A percentile compares a stretch with the other conserved stretches of the same genome.
These are phyloP conservation scores for Isotomurus palustris DNA, from an alignment of 2,888 invertebrate genomes.

Conservation along the genomic window DNA sequence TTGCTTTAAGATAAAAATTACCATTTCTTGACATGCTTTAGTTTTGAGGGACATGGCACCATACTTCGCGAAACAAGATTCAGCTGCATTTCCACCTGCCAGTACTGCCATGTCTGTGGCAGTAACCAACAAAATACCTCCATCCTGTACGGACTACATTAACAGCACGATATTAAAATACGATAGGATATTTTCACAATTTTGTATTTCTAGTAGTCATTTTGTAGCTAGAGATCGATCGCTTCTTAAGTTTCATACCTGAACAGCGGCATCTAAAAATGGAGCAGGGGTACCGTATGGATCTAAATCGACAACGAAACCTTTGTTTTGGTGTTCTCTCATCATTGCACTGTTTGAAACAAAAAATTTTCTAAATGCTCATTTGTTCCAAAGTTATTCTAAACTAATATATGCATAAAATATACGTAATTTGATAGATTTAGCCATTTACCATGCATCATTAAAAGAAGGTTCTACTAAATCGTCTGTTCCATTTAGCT, in stretches of 20 bases:
- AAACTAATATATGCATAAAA: too few species aligned
- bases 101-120: conserved; percentile 96
- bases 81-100: conserved; percentile 83
- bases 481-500: conserved; percentile 67
- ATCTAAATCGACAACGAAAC: conserved; percentile 79
- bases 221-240: not conserved
- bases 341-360: conserved; percentile 66
- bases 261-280: conserved; percentile 84
- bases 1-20: too few species aligned
- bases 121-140: conserved; percentile 86
- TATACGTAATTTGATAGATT: conserved; percentile 44
- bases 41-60: conserved; percentile 81
- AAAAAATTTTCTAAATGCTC: not conserved
- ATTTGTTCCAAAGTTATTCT: too few species aligned
- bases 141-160: conserved; percentile 65
- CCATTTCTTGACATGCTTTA: conserved; percentile 93
- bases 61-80: conserved; percentile 69
- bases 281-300: conserved; percentile 93
- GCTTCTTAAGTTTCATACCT: conserved; percentile 41
- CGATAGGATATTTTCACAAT: not conserved
- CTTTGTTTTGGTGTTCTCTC: conserved; percentile 64
- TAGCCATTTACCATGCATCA: conserved; percentile 87
- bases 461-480: conserved; percentile 70
- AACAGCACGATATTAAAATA: too few species aligned
- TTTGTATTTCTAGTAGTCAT: not conserved